Base-by-base conservation (phyloP, 1,140 invertebrate genomes). In the Brachionus sp. region DNA sequence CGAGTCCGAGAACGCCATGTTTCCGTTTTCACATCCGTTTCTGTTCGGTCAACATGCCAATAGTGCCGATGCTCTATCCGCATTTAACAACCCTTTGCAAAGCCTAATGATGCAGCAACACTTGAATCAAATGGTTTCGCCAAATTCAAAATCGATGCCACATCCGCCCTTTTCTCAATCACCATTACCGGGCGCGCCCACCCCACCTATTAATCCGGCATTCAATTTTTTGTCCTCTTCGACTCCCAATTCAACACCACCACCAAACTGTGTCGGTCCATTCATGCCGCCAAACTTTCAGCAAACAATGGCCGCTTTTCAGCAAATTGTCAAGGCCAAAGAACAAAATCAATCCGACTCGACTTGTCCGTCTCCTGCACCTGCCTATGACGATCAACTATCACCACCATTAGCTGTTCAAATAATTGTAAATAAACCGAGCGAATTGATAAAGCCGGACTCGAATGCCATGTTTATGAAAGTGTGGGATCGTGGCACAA, bases 361-460 rank as follows among this genome's bases (percentile, higher is more conserved):
- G 35, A 23, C 25, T 37, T 66, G 50, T 66, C 77, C 62, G 33
- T 66, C 77, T 13, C 77, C 77, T 3, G 50, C 50, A 16, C 70
- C 70, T 13, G 4, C 46, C 9, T n/a, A 33, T 33, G 77, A 80
- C 50, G 62, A 75, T 39, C 70, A 75, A 25, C 39, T 80, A 62
- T 62, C 77, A 16, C 50, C 62, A 16, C 50, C 77, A 0, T 3
- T 39, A 16, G 1, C 77, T 2, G 50, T 80, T 23, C 46, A 80
- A 42, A 80, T 62, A 37, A 64, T 80, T 80, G 62, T 80, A 42
- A 66, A 80, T 39, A 80, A 80, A 23, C 77, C 77, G 25, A 62
- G n/a, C 33, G 77, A 80, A 29, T 39, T 80, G 19, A 80, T 80
- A 19, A 57, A 80, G 19, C 50, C 77, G 1, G 77, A 80, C 12